Base-by-base conservation (phyloP, 2,113 vertebrate genomes). In the Zosterops borbonicus region DNA sequence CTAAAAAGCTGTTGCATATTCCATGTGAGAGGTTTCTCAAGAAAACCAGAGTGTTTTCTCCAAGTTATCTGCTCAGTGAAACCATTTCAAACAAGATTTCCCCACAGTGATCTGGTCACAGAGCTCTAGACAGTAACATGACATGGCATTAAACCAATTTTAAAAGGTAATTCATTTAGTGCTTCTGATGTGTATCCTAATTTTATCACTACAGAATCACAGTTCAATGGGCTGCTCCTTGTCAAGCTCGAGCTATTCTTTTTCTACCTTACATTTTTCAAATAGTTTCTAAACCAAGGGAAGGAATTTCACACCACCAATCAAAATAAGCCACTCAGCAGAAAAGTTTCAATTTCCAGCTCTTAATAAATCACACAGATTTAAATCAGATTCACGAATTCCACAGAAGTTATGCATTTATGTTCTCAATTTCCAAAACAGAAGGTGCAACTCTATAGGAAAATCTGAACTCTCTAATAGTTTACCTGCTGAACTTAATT, bases 301-400 rank as follows among this genome's bases (percentile, higher is more conserved):
- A 92, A 91, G 55, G 65, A 94, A 90, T 92, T 96, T 91, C 71
- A 59, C 47, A 83, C 80, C 46, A 58, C 50, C 67, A 95, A 59
- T 69, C 56, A 91, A 87, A 95, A 87, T 63, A 92, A 94, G 58
- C 70, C 35, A 86, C 55, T 96, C 89, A 92, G 83, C 53, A 95
- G 78, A 95, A 94, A 55, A 71, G 64, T 95, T 96, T 90, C 59
- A 90, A 64, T 95, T 96, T 89, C 70, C 75, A 95, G 25, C 87
- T 87, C 79, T 80, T 86, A 81, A 91, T 94, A 95, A 94, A 95
- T 95, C 89, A 95, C 49, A 59, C 8, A 25, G 64, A 91, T 53
- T 88, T 92, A 92, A 91, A 82, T 92, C 53, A 92, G 55, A 90
- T 62, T 93, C 29, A 59, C 2, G 8, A 92, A 95, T 94, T 93